These are phyloP conservation scores for Orbicella faveolata DNA, from an alignment of 64 coral and sea anemone genomes.

Conservation along the genomic window DNA sequence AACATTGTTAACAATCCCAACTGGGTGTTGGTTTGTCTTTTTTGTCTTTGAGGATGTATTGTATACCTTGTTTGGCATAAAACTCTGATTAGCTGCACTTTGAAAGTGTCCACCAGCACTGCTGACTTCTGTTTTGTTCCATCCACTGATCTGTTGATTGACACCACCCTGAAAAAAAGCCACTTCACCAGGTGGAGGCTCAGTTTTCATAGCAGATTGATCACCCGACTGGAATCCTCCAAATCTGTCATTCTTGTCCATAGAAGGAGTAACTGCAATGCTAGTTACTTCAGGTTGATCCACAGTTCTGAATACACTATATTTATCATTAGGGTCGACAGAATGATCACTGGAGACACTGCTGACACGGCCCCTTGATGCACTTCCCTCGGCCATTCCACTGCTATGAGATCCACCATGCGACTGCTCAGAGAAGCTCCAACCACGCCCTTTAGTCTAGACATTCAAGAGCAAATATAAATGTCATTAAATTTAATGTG, in stretches of 20 bases:
- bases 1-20: too few relatives aligned
- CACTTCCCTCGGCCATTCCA: neutral
- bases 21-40: too few relatives aligned
- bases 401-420: slow-evolving; percentile 21
- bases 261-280: neutral
- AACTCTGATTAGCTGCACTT: neutral
- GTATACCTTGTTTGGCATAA: neutral
- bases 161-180: neutral
- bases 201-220: neutral
- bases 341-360: slow-evolving; percentile 37
- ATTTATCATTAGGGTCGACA: slow-evolving; percentile 74
- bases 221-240: neutral
- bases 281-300: neutral
- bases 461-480: neutral
- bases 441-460: slow-evolving; percentile 56
- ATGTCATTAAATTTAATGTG: too few relatives aligned
- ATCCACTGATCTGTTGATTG: neutral
- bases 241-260: slow-evolving; percentile 8
- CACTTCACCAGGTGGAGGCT: neutral
- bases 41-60: neutral
- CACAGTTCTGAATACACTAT: slow-evolving; percentile 39
- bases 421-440: slow-evolving; percentile 71
- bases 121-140: slow-evolving; percentile 2
- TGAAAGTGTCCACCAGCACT: neutral
- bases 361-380: neutral